Evolutionary conservation across 2,888 invertebrate genomes (phyloP), one percentile per base, ranked within the genome.

Genomic region (Carterocephalus palaemon): DNA sequence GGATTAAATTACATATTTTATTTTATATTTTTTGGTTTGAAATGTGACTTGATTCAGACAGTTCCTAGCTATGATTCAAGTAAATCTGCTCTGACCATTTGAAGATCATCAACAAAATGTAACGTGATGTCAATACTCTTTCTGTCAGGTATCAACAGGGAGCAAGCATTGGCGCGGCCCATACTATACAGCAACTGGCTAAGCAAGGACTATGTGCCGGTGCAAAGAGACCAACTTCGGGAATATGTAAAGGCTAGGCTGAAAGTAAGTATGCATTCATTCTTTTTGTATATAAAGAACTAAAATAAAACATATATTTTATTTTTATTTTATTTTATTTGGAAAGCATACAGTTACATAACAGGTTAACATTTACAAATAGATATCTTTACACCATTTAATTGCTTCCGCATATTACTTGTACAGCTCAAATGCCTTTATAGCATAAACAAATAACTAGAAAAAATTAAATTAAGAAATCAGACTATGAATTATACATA

Each of bases 101-200:
- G 10, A 16, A 7, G 15, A 12, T 3, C 23, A 13, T 1, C 2
- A 13, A n/a, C 8, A 19, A 4, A 19, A 9, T 29, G 10, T 5
- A 0, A 19, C 6, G 5, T 6, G n/a, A n/a, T n/a, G 24, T 33
- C 2, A 28, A n/a, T 46, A 4, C 37, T 43, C 28, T 46, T 22
- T 36, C 56, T 60, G n/a, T n/a, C 93, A 63, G 92, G 93, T 52
- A 92, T 96, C 39, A 93, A 95, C 67, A 88, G 89, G 48, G 94
- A 96, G 40, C 92, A 92, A 59, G 95, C 99, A 0, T 88, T 99
- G n/a, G 89, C 89, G 31, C 90, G 99, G 40, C 99, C 99, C 0
- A 98, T 99, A 57, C 88, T 99, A 15, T 99, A 98, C 90, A 97
- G 97, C 70, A 99, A 99, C 83, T 99, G 99, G 99, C 86, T 99